These are phyloP conservation scores for Melanotaenia boesemani DNA, from an alignment of 2,797 vertebrate species.

Conservation along the genomic window DNA sequence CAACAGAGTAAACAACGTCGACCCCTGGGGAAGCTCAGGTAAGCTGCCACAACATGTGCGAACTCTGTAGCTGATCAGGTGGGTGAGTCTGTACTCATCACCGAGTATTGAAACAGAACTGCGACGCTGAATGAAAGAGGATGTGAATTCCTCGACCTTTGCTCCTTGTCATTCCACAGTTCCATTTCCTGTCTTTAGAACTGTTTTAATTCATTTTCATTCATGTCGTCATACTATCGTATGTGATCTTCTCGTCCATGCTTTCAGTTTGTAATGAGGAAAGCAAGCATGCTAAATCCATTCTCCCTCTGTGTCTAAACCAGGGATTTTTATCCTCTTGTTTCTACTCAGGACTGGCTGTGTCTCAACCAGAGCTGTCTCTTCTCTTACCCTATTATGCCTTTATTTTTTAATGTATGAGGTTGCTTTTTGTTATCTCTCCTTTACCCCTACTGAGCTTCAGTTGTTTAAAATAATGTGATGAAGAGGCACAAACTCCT, in stretches of 20 bases:
- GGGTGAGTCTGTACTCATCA: not conserved
- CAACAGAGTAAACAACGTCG: slow-evolving; percentile 80
- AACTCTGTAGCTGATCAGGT: slow-evolving; percentile 15
- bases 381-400: slow-evolving; percentile 52
- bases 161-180: slow-evolving; percentile 28
- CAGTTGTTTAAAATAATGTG: slow-evolving; percentile 19
- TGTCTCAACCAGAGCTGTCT: slow-evolving; percentile 71
- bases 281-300: slow-evolving; percentile 69
- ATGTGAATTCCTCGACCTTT: slow-evolving; percentile 34
- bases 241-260: slow-evolving; percentile 48
- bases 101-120: slow-evolving; percentile 21
- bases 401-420: slow-evolving; percentile 34
- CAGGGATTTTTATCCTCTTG: slow-evolving; percentile 74
- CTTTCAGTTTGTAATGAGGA: slow-evolving; percentile 64
- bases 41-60: slow-evolving; percentile 14
- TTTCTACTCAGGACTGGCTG: slow-evolving; percentile 77
- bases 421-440: slow-evolving; percentile 56
- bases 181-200: slow-evolving; percentile 37
- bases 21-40: slow-evolving; percentile 85
- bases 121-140: slow-evolving; percentile 39
- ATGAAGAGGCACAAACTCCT: slow-evolving; percentile 3
- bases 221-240: slow-evolving; percentile 44
- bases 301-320: slow-evolving; percentile 71
- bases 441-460: slow-evolving; percentile 61
- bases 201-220: slow-evolving; percentile 24